These are phyloP conservation scores for Mus minutoides DNA, from an alignment of 2,797 vertebrate genomes.

Conservation along the genomic window DNA sequence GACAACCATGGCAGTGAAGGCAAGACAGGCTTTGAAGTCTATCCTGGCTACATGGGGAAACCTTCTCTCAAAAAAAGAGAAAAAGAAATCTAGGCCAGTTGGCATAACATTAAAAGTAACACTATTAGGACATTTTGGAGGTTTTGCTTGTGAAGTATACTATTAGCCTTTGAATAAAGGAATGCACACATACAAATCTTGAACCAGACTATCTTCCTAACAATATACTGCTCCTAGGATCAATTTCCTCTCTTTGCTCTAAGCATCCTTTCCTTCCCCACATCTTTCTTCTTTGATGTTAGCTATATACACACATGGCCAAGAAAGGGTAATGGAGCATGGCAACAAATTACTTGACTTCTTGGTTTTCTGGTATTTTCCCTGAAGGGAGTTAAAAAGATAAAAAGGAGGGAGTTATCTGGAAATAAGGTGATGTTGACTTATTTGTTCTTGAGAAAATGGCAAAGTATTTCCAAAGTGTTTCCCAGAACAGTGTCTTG, in stretches of 20 bases:
- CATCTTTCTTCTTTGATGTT: slow-evolving; percentile 26
- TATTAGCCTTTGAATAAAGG: slow-evolving; percentile 24
- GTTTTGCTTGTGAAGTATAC: neutral
- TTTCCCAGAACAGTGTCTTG: neutral
- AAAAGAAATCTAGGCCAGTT: neutral
- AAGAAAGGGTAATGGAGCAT: neutral
- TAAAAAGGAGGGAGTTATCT: slow-evolving; percentile 27
- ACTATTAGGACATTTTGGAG: neutral
- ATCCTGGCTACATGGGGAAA: neutral
- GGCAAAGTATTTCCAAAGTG: neutral
- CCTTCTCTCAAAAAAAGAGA: neutral
- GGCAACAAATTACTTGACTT: neutral
- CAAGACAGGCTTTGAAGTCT: neutral
- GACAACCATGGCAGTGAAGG: neutral
- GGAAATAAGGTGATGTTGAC: slow-evolving; percentile 2
- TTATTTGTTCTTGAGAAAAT: slow-evolving; percentile 47
- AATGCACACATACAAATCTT: neutral
- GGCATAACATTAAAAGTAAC: neutral
- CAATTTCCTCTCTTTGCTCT: slow-evolving; percentile 2
- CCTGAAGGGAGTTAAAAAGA: neutral
- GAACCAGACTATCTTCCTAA: neutral
- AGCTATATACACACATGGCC: neutral
- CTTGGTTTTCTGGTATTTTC: slow-evolving; percentile 36
- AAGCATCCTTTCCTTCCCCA: neutral
- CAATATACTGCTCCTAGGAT: neutral